A percentile compares a stretch with the other conserved stretches of the same genome.
phyloP scores from a whole-genome alignment of 2,797 vertebrate species.

The Parotocinclus haroldoi region DNA sequence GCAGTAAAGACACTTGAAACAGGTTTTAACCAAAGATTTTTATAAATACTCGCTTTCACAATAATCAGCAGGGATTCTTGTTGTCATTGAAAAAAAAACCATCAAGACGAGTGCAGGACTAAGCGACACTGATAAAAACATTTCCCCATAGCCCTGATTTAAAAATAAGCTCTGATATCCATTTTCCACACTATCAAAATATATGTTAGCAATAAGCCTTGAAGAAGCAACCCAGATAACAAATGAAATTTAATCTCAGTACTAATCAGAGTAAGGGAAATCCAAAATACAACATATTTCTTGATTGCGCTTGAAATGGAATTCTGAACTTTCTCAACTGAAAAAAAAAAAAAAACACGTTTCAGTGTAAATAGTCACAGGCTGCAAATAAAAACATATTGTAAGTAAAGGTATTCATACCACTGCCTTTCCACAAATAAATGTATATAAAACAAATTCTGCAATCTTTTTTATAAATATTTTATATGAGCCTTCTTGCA shows the following conservation, averaged over 20 bases:
- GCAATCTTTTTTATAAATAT: no score
- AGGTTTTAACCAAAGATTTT: conserved; percentile 67
- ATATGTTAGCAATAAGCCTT: conserved; percentile 67
- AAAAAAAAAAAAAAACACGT: no score
- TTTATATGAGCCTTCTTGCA: no score
- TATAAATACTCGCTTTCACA: conserved; percentile 77
- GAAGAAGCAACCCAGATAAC: no score
- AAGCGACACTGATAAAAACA: conserved; percentile 67
- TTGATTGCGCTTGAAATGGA: conserved; percentile 50
- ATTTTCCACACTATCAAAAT: conserved; percentile 50
- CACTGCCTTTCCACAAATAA: no score
- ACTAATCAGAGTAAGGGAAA: conserved; percentile 40
- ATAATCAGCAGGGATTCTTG: conserved; percentile 72
- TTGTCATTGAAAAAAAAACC: conserved; percentile 57
- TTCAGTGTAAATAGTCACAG: no score
- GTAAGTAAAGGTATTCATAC: no score
- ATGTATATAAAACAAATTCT: no score
- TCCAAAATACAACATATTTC: conserved; percentile 39
- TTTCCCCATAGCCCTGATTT: conserved; percentile 50
- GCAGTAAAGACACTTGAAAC: conserved; percentile 32
- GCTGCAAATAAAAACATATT: no score
- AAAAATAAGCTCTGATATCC: conserved; percentile 68
- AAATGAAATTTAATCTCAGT: conserved; percentile 45
- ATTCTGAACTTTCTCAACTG: no score
- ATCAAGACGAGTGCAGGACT: conserved; percentile 69